Evolutionary conservation across 2,797 vertebrate genomes (phyloP).

Genomic region (Gambusia yucatana): DNA sequence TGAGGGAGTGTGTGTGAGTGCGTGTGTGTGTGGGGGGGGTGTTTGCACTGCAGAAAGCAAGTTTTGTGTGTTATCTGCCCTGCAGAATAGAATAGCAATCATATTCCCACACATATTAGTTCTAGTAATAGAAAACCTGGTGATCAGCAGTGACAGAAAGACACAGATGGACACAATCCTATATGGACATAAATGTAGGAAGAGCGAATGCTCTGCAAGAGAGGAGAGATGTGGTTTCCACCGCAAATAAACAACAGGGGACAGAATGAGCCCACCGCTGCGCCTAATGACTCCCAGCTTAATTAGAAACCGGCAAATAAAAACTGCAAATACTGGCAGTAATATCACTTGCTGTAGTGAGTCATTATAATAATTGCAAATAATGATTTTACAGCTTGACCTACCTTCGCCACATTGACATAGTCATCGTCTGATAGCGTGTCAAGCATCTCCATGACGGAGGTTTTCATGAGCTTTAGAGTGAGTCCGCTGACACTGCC

Average conservation of each 20-base stretch:
- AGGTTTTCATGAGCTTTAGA: slow-evolving; percentile 98
- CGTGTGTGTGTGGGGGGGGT: slow-evolving; percentile 30
- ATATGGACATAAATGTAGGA: slow-evolving; percentile 32
- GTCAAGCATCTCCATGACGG: slow-evolving; percentile 94
- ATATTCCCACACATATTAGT: slow-evolving; percentile 52
- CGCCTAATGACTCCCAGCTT: slow-evolving; percentile 32
- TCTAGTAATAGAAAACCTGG: slow-evolving; percentile 54
- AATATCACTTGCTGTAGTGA: slow-evolving; percentile 22
- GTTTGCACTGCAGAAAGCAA: slow-evolving; percentile 4
- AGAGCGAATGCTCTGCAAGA: slow-evolving; percentile 51
- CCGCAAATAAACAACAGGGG: slow-evolving; percentile 50
- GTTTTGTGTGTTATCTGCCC: slow-evolving; percentile 47
- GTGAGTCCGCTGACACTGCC: slow-evolving; percentile 97
- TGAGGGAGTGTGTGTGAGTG: slow-evolving; percentile 31
- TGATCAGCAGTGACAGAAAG: slow-evolving; percentile 54
- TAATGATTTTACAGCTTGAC: slow-evolving; percentile 41
- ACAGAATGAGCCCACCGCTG: slow-evolving; percentile 29
- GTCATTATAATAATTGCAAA: slow-evolving; percentile 20
- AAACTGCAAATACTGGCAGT: slow-evolving; percentile 40
- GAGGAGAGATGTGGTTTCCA: slow-evolving; percentile 46
- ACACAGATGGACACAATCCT: slow-evolving; percentile 42
- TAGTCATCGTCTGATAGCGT: slow-evolving; percentile 97
- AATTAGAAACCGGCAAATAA: slow-evolving; percentile 54
- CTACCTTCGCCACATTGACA: slow-evolving; percentile 94
- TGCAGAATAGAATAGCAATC: slow-evolving; percentile 52